Base-by-base conservation (phyloP, 2,888 invertebrate genomes). In the Phortica magna region DNA sequence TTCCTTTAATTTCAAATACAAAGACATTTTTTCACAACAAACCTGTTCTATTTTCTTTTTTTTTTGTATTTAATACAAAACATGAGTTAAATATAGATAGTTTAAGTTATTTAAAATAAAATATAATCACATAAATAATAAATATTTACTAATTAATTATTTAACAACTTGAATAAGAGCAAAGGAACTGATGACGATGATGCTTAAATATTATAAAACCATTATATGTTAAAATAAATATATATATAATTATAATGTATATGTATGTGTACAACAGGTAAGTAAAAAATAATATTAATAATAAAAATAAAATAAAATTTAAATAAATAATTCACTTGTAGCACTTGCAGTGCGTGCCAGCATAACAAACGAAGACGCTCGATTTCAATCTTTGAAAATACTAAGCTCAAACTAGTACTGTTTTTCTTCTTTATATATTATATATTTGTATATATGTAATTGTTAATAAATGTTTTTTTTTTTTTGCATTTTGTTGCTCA, bases 21-120 rank as follows among this genome's bases (percentile, higher is more conserved):
- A 31, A 31, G 31, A 67, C 9, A 39, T 67, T 67, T 14, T 48
- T 68, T 43, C 43, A 31, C 70, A 19, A 61, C 57, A 72, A 48
- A 48, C 14, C 48, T 14, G 48, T 48, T 48, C 48, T 12, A 48
- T 48, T 9, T 48, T 9, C n/a, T n/a, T 12, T 2, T 12, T 48
- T 12, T 12, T 12, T 83, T 76, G 74, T 71, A 77, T 75, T 76
- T 73, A 55, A 70, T 78, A 79, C 42, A 71, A 73, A 80, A 31
- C 31, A 31, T 31, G 31, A 31, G 31, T 57, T 67, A 79, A 77
- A 64, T 0, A 65, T 65, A 31, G 31, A 31, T 31, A 31, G 31
- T 31, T 31, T 31, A 31, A 31, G 31, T 31, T 31, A 31, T 4
- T 31, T 31, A 31, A 31, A 31, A 6, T 12, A 61, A 61, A 61